phyloP scores from a whole-genome alignment of 2,113 vertebrate species.

The Columba janthina region DNA sequence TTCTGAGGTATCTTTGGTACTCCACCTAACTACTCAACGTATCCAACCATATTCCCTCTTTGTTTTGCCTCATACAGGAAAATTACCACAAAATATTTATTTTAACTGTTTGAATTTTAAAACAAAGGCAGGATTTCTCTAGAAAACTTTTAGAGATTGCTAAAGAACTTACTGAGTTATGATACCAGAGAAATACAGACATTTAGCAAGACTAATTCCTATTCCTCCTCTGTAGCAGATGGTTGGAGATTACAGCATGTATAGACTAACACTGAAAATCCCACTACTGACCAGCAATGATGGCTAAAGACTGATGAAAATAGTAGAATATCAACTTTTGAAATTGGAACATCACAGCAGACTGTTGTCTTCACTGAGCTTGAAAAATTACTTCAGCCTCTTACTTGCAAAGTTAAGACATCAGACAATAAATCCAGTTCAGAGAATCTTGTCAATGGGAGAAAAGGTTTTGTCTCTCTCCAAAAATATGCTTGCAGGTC shows the following conservation, averaged over 20 bases:
- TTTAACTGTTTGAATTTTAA: background rate
- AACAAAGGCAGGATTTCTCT: background rate
- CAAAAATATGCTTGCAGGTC: background rate
- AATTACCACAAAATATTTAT: background rate
- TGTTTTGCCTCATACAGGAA: background rate
- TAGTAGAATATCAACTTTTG: background rate
- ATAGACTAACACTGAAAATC: background rate
- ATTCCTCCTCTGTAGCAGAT: background rate
- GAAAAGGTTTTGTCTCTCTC: background rate
- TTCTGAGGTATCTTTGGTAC: background rate
- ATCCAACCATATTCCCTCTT: background rate
- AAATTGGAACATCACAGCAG: background rate
- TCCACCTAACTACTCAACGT: background rate
- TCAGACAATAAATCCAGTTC: background rate
- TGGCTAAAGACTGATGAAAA: background rate
- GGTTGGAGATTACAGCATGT: background rate
- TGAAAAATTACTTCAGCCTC: background rate
- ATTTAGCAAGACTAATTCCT: background rate
- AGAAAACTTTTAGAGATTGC: background rate
- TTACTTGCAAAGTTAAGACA: background rate
- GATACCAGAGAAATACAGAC: background rate
- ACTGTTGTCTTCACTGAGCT: background rate
- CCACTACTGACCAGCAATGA: background rate
- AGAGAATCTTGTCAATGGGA: background rate
- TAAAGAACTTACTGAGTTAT: background rate